Evolutionary conservation across 2,888 invertebrate genomes (phyloP), one percentile per base, ranked within the genome.

Genomic region (Acleris cristana): DNA sequence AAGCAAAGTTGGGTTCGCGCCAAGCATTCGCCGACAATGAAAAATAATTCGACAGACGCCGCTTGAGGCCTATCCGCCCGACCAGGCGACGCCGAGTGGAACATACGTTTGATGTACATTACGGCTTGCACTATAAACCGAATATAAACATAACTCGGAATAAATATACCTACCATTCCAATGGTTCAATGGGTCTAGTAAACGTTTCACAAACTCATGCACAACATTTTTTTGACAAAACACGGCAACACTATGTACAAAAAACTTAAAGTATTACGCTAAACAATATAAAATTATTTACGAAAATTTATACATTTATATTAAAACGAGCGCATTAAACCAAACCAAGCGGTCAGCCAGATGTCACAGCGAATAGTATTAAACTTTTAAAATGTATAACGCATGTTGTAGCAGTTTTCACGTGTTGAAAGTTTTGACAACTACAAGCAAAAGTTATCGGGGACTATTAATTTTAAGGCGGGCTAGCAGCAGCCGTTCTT

Each of bases 1-100:
- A 92, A 89, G 88, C 87, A 74, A 81, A 83, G 83, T 90, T 92
- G 92, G 91, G 80, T 74, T 76, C 68, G 69, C 71, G 90, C 92
- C 92, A 92, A 85, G 76, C 79, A 76, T 74, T 73, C 71, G 71
- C 82, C 84, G 82, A 86, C 89, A 89, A 88, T 88, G 89, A 89
- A 89, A 88, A 87, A 88, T 90, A 88, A 89, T 90, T 89, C 88
- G 83, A 87, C 85, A 84, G 78, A 77, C 77, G 78, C 76, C 70
- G 66, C 74, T 74, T 72, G 69, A 69, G 63, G 45, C 57, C 59
- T 8, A 69, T 64, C 34, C 51, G 58, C 21, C 59, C 59, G 53
- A 60, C 60, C n/a, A 45, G 34, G 34, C 34, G 49, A 23, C 53
- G 55, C 60, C 26, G 55, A 56, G 55, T 65, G 44, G 51, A 49